A percentile compares a stretch with the other conserved stretches of the same genome.
phyloP scores from a whole-genome alignment of 2,113 vertebrate species.

The Pogonocichla stellata region DNA sequence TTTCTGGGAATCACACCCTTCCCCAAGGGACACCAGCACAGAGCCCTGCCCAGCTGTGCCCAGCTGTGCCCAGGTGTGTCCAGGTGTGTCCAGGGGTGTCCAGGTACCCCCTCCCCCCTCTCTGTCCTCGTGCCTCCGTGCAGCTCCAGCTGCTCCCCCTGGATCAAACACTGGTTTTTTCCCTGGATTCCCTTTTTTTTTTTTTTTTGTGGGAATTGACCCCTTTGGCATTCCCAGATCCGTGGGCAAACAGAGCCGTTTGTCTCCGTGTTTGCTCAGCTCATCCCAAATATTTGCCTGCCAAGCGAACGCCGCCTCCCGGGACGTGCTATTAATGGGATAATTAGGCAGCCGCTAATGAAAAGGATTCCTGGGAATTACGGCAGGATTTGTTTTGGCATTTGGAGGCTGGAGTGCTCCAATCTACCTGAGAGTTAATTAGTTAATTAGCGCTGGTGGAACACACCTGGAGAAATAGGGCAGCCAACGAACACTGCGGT shows the following conservation, averaged over 20 bases:
- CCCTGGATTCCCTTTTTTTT: conserved; percentile 13
- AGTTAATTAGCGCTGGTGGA: conserved; percentile 90
- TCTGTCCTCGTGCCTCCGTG: rapidly evolving
- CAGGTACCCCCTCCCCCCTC: neutral
- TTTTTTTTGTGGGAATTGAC: conserved; percentile 72
- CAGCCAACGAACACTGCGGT: conserved; percentile 55
- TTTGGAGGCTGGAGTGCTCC: conserved; percentile 90
- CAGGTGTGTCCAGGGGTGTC: neutral
- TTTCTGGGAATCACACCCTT: neutral
- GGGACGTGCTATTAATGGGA: conserved; percentile 99
- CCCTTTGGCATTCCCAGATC: conserved; percentile 81
- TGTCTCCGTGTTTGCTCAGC: conserved; percentile 96
- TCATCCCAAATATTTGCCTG: conserved; percentile 99
- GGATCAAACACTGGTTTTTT: conserved; percentile 29
- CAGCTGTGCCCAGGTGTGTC: neutral
- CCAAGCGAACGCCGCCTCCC: conserved; percentile 90
- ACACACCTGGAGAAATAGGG: conserved; percentile 87
- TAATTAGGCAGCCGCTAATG: conserved; percentile 98
- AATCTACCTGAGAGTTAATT: conserved; percentile 90
- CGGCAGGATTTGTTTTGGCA: conserved; percentile 99
- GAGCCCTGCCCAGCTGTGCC: neutral
- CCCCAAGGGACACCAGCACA: rapidly evolving
- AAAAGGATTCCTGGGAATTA: conserved; percentile 99
- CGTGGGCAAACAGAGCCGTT: conserved; percentile 89
- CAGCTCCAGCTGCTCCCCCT: conserved; percentile 16